Evolutionary conservation across 2,113 vertebrate species (phyloP).

Genomic region (Atlantisia rogersi): DNA sequence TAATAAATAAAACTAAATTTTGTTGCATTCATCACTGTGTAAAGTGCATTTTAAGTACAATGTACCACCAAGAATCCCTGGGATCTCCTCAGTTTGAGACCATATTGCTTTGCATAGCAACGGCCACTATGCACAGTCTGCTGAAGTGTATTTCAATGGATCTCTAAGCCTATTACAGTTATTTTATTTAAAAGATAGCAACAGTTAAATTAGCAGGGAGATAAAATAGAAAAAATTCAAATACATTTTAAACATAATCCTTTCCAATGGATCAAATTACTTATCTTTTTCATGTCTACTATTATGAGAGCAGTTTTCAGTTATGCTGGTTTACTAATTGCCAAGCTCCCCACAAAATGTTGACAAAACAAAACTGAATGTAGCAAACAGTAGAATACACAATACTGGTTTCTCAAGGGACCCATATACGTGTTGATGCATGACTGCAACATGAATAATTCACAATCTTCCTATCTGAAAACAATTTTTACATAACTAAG

Average conservation of each 20-base stretch:
- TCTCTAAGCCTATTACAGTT: not conserved
- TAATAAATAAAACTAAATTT: not conserved
- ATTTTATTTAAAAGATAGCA: constrained; percentile 22
- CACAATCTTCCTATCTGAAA: constrained; percentile 52
- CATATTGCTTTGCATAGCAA: not conserved
- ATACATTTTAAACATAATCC: constrained; percentile 7
- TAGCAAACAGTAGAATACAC: constrained; percentile 20
- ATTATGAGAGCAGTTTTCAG: constrained; percentile 18
- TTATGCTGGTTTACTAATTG: constrained; percentile 9
- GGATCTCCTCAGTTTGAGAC: not conserved
- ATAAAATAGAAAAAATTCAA: not conserved
- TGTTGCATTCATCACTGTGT: not conserved
- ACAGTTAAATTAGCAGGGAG: constrained; percentile 23
- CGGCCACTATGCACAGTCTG: not conserved
- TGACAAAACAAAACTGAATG: constrained; percentile 51
- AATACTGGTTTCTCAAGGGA: constrained; percentile 65
- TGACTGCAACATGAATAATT: constrained; percentile 75
- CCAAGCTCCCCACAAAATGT: constrained; percentile 17
- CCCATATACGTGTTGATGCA: not conserved
- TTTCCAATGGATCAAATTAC: not conserved
- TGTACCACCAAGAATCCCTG: not conserved
- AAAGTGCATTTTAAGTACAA: not conserved
- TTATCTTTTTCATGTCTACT: not conserved
- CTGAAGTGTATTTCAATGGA: not conserved
- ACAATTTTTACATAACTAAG: constrained; percentile 54